Percentiles rank a stretch among this genome's conserved stretches.
Evolutionary conservation across 1,140 invertebrate species (phyloP).

Genomic region (Bombus pascuorum): DNA sequence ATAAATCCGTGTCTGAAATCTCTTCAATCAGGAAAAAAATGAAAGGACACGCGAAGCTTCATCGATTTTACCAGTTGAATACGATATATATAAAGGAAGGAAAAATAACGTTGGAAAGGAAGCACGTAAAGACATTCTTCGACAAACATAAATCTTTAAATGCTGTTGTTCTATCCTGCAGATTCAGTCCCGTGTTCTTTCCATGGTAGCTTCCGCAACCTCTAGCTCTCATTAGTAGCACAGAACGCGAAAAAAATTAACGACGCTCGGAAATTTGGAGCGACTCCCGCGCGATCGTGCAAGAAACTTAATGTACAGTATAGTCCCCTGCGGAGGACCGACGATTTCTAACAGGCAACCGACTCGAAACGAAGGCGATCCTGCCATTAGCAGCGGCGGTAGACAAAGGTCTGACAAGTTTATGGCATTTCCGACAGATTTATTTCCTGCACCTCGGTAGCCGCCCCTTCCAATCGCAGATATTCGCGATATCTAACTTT

Average conservation of each 20-base stretch:
- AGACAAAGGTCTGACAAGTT: slow-evolving; percentile 73
- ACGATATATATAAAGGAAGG: neutral
- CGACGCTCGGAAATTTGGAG: slow-evolving; percentile 30
- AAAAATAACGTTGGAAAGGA: neutral
- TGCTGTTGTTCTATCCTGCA: neutral
- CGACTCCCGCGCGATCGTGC: slow-evolving; percentile 17
- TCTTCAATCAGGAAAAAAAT: too few relatives aligned
- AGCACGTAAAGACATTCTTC: neutral
- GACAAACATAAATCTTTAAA: neutral
- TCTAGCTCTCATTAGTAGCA: neutral
- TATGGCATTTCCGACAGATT: slow-evolving; percentile 74
- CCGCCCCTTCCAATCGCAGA: slow-evolving; percentile 51
- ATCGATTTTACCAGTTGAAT: too few relatives aligned
- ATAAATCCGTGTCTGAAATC: too few relatives aligned
- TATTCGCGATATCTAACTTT: slow-evolving; percentile 58
- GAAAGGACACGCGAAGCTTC: too few relatives aligned
- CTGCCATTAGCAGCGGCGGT: slow-evolving; percentile 67
- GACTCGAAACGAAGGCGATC: slow-evolving; percentile 45
- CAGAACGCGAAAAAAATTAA: slow-evolving; percentile 17
- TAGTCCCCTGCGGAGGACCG: slow-evolving; percentile 13
- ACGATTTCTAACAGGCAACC: slow-evolving; percentile 23
- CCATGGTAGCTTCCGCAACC: neutral
- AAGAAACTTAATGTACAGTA: slow-evolving; percentile 33
- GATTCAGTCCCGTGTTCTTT: neutral
- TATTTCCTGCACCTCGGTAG: slow-evolving; percentile 57